Conservation (phyloP, 1,140 invertebrate species). For the Trigoniulus corallinus region DNA sequence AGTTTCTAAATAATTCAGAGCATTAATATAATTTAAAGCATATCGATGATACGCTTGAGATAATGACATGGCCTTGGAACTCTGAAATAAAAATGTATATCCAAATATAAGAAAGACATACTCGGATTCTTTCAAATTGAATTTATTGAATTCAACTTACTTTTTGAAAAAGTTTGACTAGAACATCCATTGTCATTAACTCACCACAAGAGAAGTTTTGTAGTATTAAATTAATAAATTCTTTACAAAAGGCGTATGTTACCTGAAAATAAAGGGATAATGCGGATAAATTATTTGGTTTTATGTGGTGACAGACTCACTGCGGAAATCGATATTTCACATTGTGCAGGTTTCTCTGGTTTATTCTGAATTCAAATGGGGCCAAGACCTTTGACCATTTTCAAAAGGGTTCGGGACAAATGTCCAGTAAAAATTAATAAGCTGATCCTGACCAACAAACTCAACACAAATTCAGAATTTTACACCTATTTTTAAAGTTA, state of each 20-base stretch:
- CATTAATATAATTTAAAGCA: conserved; percentile 43
- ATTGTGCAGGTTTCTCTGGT: too few relatives aligned
- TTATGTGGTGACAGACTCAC: background rate
- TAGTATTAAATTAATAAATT: conserved; percentile 39
- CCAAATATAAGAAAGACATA: conserved; percentile 4
- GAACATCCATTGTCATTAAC: conserved; percentile 32
- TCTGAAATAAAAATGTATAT: conserved; percentile 17
- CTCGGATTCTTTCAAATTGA: background rate
- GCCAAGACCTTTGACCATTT: background rate
- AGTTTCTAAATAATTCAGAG: conserved; percentile 40
- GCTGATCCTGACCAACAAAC: too few relatives aligned
- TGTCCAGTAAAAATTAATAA: too few relatives aligned
- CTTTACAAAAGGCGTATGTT: conserved; percentile 48
- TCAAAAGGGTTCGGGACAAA: too few relatives aligned
- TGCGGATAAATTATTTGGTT: background rate
- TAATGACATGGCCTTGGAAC: conserved; percentile 26
- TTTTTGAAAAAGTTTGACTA: conserved; percentile 41
- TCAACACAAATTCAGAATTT: too few relatives aligned
- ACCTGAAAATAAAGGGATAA: too few relatives aligned
- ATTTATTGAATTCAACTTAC: conserved; percentile 20
- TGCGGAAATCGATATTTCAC: too few relatives aligned
- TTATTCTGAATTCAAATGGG: too few relatives aligned
- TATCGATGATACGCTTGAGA: conserved; percentile 41
- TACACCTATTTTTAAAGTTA: too few relatives aligned
- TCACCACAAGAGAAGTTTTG: conserved; percentile 32